Base-by-base conservation (phyloP, 1,140 invertebrate species). In the Pseudachorutes palmiensis region DNA sequence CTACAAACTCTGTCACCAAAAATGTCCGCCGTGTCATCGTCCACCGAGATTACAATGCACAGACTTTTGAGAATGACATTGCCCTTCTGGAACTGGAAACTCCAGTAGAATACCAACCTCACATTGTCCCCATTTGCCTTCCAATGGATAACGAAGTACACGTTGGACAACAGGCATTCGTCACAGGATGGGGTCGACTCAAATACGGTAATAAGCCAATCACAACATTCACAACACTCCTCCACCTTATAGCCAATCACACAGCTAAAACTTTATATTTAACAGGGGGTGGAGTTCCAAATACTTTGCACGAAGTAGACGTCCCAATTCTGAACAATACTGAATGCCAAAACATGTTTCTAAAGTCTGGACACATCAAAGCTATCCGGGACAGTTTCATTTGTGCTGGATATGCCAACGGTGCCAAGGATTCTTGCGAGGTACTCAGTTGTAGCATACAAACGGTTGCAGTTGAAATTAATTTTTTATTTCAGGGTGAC, bases 331-430 rank as follows among this genome's bases (percentile, higher is more conserved):
- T 95, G 77, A 88, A 91, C 74, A 95, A 95, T 77, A 83, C 83
- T 61, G 88, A 92, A 0, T 96, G 92, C 77, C 92, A 96, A 79
- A 88, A 92, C 26, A 94, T 95, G 92, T 96, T 95, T 83, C 84
- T 87, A 65, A 90, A 89, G 0, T 90, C 89, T 1, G 91, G 90
- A 0, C 92, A 95, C 74, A 81, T 85, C 1, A 96, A 96, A 80
- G 84, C 86, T 63, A 94, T 96, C 71, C 79, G 91, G 12, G 86
- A 86, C 45, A 92, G 90, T 65, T 96, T 96, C 80, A 81, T 96
- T n/a, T 97, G 93, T 75, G 93, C 93, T 16, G 93, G 93, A 41
- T 97, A 95, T 76, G 87, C 89, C 26, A 90, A 90, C 73, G 93
- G 93, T 3, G 88, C 91, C 74, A 91, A 91, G 77, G 93, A 97